These are phyloP conservation scores for Arctocebus calabarensis DNA, from an alignment of 2,797 vertebrate genomes.

Conservation along the genomic window DNA sequence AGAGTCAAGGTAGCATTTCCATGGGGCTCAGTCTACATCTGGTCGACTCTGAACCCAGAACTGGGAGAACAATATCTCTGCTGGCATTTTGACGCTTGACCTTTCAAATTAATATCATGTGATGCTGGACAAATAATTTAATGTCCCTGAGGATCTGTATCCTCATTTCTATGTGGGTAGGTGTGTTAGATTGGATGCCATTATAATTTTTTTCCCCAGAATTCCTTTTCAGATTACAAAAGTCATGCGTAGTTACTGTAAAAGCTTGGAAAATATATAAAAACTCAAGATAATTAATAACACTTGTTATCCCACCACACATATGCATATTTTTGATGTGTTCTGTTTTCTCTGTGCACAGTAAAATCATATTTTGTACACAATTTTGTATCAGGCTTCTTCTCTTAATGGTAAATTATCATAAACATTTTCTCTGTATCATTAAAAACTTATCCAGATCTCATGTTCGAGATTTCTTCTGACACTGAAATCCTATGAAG, in stretches of 20 bases:
- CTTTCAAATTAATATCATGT: background rate
- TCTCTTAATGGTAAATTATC: slow-evolving; percentile 43
- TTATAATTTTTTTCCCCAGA: slow-evolving; percentile 2
- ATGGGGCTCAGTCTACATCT: background rate
- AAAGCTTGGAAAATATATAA: slow-evolving; percentile 14
- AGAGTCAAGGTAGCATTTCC: background rate
- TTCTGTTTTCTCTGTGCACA: background rate
- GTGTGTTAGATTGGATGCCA: background rate
- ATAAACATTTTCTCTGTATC: background rate
- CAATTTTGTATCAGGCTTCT: slow-evolving; percentile 6
- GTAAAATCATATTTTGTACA: slow-evolving; percentile 18
- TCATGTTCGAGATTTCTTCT: slow-evolving; percentile 55
- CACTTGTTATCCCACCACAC: background rate
- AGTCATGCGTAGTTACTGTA: background rate
- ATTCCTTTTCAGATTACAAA: slow-evolving; percentile 26
- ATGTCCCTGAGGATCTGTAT: background rate
- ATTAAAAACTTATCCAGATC: slow-evolving; percentile 60
- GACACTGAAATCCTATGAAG: slow-evolving; percentile 23
- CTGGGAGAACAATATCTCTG: background rate
- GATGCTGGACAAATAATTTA: background rate
- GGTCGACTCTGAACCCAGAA: background rate
- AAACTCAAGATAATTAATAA: slow-evolving; percentile 54
- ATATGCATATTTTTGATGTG: slow-evolving; percentile 19
- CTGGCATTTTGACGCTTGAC: background rate
- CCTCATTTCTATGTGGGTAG: background rate